A percentile compares a stretch with the other conserved stretches of the same genome.
These are phyloP conservation scores for Gymnopithys bicolor DNA, from an alignment of 2,797 vertebrate genomes.

Conservation along the genomic window DNA sequence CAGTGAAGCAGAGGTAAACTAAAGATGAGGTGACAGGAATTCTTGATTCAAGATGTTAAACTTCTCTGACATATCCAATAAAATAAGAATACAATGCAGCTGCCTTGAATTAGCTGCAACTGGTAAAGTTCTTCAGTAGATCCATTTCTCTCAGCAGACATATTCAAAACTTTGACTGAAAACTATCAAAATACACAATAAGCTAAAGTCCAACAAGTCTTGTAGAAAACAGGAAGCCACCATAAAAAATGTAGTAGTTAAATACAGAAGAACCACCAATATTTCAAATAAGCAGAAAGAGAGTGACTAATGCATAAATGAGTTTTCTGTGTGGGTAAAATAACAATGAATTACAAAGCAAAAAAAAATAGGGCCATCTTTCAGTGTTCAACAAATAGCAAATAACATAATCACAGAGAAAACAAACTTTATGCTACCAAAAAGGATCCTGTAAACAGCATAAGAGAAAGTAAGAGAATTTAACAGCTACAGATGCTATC, in stretches of 20 bases:
- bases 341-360: neutral
- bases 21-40: neutral
- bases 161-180: neutral
- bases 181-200: neutral
- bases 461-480: neutral
- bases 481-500: neutral
- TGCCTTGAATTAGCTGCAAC: neutral
- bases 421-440: neutral
- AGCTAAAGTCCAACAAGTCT: neutral
- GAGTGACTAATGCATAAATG: neutral
- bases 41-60: neutral
- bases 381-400: neutral
- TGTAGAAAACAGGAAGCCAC: neutral
- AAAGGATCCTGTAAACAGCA: neutral
- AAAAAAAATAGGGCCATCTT: neutral
- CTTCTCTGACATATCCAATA: neutral
- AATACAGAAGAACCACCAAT: neutral
- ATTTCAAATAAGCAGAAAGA: neutral
- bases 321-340: neutral
- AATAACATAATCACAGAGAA: neutral
- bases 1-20: neutral
- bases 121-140: neutral
- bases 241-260: neutral
- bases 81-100: constrained; percentile 3
- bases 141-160: neutral